Base-by-base conservation (phyloP, 35 echinoderm and acorn worm genomes). In the Ophioderma brevispina region DNA sequence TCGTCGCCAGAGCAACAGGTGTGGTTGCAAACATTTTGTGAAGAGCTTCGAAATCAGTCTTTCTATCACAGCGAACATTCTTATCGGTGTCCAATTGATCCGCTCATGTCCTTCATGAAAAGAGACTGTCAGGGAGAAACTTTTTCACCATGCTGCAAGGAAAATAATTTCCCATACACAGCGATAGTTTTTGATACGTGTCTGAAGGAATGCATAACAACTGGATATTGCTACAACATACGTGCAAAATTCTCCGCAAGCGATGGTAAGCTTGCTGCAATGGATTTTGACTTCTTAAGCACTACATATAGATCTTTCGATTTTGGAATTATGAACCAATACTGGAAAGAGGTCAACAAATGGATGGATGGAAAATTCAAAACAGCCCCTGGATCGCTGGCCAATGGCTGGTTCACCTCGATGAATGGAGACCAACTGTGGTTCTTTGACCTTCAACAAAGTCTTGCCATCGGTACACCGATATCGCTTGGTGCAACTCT, bases 361-460 rank as follows among this genome's bases (percentile, higher is more conserved):
- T 99, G 93, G 93, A 78, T 80, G 32, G 38, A 56, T n/a, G 37
- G n/a, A 23, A 42, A 89, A 33, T 64, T 99, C 19, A 49, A 84
- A 34, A 91, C 42, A 4, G 96, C 96, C 28, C 96, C 96, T 0
- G 33, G 34, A 10, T 84, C 56, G 1, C n/a, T 98, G 38, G n/a
- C 79, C 28, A 41, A 52, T 36, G 96, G 89, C 15, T 98, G 85
- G 85, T 89, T 85, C 40, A 81, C 87, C 28, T 42, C 37, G n/a
- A 1, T 18, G 19, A n/a, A 19, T 18, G 49, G 79, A 28, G 28
- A 55, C 38, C 90, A 92, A 41, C 80, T 92, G 35, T 90, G 56
- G 39, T 94, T 89, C 77, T 98, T 86, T 78, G 96, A 98, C 76
- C 81, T 98, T n/a, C 96, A 98, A 59, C 49, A 92, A 32, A 89